Evolutionary conservation across 2,888 invertebrate species (phyloP).

Genomic region (Polydrusus cervinus): DNA sequence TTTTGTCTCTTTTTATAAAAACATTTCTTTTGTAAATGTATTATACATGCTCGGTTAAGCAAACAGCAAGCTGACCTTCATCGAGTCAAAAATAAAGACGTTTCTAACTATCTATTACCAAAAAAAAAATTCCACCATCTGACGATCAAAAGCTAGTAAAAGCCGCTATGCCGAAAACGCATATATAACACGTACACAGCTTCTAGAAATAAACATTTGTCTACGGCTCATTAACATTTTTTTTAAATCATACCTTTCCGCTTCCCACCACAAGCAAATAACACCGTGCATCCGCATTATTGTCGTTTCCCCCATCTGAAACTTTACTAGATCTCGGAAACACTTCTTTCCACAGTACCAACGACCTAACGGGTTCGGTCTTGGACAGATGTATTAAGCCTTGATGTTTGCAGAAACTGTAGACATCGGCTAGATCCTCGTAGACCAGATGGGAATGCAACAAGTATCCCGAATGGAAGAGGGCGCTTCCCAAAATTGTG

Average conservation of each 20-base stretch:
- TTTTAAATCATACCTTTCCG: constrained; percentile 70
- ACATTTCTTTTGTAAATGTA: too few species aligned
- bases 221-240: too few species aligned
- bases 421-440: constrained; percentile 83
- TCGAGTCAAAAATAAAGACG: too few species aligned
- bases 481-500: constrained; percentile 73
- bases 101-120: too few species aligned
- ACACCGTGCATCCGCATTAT: constrained; percentile 75
- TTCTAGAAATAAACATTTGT: too few species aligned
- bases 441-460: constrained; percentile 85
- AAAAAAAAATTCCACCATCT: too few species aligned
- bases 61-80: too few species aligned
- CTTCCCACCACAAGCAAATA: constrained; percentile 85
- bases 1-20: too few species aligned
- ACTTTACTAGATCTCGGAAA: constrained; percentile 74
- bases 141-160: too few species aligned
- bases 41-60: too few species aligned
- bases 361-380: constrained; percentile 79
- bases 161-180: too few species aligned
- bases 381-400: constrained; percentile 82
- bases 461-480: constrained; percentile 79
- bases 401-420: constrained; percentile 83
- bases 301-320: constrained; percentile 61
- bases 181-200: too few species aligned
- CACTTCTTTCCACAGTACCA: constrained; percentile 86